Base-by-base conservation (phyloP, 2,888 invertebrate species). In the Buathra laborator region DNA sequence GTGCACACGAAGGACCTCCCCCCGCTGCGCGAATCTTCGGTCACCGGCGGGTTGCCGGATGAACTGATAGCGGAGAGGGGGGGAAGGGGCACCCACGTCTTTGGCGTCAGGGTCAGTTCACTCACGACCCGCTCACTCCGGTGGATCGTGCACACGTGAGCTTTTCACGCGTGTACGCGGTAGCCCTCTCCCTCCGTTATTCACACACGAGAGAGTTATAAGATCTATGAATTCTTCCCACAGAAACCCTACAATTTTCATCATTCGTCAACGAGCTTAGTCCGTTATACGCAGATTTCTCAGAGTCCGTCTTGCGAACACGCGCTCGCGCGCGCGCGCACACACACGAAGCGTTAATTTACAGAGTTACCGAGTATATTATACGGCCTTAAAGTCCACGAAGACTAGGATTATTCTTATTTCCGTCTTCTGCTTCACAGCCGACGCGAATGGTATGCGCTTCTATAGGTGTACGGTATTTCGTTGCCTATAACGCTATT, bases 241-340 rank as follows among this genome's bases (percentile, higher is more conserved):
- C 82, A 78, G 71, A 59, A 79, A 44, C 85, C 37, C 75, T 66
- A 79, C 85, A 79, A 82, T 85, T 82, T 85, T 82, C 53, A 53
- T 82, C 82, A 85, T 85, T 85, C 75, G 82, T 85, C 85, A 82
- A 82, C 82, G 64, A 48, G 59, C 71, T 71, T 51, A 48, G 43
- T 70, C 85, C 82, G 85, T 85, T 85, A 82, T n/a, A 66, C 64
- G 48, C 53, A 75, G 48, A 83, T 83, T 82, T 85, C 82, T 70
- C 82, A 79, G 71, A 82, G 71, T 51, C 79, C 70, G 66, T 51
- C 51, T 19, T 43, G 59, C 16, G 44, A 44, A n/a, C 44, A 6
- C 32, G 37, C 43, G 43, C 37, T 32, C 5, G 53, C 19, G 7
- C 37, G 16, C 46, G 64, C 19, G 56, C 44, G 46, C n/a, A 62